Evolutionary conservation across 2,888 invertebrate genomes (phyloP).

Genomic region (Eledone cirrhosa): DNA sequence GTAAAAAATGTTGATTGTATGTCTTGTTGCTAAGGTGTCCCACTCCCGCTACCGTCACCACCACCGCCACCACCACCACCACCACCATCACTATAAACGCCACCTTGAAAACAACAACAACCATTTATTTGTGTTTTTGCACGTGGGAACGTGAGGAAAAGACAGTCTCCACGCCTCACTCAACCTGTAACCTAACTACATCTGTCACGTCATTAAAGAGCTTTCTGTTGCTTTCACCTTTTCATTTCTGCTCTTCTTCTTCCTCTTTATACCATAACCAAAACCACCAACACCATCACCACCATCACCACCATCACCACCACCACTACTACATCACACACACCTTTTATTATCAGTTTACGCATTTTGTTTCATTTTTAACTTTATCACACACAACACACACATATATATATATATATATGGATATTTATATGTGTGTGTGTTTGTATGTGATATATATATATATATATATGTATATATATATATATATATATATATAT

Average conservation of each 20-base stretch:
- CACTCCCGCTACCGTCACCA: no score
- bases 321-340: not conserved
- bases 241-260: not conserved
- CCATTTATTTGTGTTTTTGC: not conserved
- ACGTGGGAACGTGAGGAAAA: conserved; percentile 11
- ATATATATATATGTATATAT: conserved; percentile 1
- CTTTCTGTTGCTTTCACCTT: not conserved
- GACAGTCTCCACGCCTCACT: conserved; percentile 20
- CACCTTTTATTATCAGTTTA: not conserved
- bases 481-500: not conserved
- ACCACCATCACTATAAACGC: no score
- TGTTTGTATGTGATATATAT: conserved; percentile 4
- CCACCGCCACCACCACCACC: no score
- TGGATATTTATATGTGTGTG: not conserved
- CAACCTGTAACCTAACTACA: not conserved
- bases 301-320: not conserved
- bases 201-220: not conserved
- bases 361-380: not conserved
- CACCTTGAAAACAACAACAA: no score
- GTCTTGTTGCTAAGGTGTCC: no score
- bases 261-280: not conserved
- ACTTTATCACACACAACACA: not conserved
- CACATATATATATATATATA: not conserved
- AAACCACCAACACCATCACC: not conserved
- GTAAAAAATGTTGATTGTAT: no score